These are phyloP conservation scores for Brachirus orientalis DNA, from an alignment of 2,113 vertebrate genomes.

Conservation along the genomic window DNA sequence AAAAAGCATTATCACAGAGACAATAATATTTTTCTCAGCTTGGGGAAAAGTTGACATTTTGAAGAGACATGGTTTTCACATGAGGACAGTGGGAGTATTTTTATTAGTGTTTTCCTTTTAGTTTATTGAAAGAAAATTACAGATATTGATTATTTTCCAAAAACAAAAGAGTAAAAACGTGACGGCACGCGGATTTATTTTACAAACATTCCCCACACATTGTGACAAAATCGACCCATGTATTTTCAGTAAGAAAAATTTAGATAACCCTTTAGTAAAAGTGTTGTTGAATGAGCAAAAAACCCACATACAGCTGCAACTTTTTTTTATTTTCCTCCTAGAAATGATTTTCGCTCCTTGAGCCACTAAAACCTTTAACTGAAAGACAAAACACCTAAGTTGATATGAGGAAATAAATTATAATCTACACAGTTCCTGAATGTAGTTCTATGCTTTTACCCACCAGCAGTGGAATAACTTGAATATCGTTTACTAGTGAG, in stretches of 20 bases:
- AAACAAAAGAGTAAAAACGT: neutral
- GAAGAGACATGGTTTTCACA: neutral
- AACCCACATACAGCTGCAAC: no score
- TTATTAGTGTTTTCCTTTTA: conserved; percentile 1
- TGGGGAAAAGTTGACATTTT: neutral
- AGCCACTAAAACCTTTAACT: conserved; percentile 46
- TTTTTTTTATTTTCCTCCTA: conserved; percentile 21
- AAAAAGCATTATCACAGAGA: no score
- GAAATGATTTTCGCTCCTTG: conserved; percentile 29
- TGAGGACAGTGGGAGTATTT: neutral
- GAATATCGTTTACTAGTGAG: conserved; percentile 47
- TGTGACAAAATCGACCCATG: neutral
- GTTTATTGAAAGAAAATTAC: neutral
- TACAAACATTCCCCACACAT: neutral
- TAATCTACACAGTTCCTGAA: conserved; percentile 35
- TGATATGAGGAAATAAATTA: conserved; percentile 18
- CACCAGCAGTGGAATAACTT: conserved; percentile 45
- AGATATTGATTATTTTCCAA: neutral
- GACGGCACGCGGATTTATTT: neutral
- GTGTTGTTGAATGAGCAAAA: no score
- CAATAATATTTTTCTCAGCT: conserved; percentile 2
- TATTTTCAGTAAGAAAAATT: no score
- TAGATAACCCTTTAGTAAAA: no score
- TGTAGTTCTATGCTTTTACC: conserved; percentile 41
- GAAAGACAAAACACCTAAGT: conserved; percentile 38